These are phyloP conservation scores for Peromyscus aztecus DNA, from an alignment of 2,797 vertebrate species.

Conservation along the genomic window DNA sequence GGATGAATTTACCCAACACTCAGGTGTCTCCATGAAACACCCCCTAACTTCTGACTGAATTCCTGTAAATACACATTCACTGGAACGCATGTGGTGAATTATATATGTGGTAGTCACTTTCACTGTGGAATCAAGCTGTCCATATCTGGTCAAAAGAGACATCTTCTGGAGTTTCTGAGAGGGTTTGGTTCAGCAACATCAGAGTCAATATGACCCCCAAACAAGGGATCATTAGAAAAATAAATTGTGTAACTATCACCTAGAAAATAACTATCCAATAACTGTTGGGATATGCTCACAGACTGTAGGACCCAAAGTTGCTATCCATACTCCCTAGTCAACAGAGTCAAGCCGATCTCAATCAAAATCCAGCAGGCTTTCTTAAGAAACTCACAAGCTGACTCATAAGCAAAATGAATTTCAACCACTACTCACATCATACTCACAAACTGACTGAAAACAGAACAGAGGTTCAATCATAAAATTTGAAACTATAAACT, in stretches of 20 bases:
- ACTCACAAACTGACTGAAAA: slow-evolving; percentile 37
- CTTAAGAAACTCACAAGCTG: background rate
- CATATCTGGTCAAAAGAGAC: background rate
- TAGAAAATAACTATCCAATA: background rate
- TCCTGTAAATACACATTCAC: slow-evolving; percentile 26
- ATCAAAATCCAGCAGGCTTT: background rate
- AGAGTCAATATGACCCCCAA: slow-evolving; percentile 18
- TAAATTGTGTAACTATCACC: background rate
- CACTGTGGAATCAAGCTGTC: background rate
- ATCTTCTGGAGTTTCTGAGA: background rate
- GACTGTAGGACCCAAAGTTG: background rate
- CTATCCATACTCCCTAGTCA: background rate
- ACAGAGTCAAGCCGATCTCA: background rate
- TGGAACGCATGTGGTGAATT: background rate
- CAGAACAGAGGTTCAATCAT: background rate
- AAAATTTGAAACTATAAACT: background rate
- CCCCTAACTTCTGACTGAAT: slow-evolving; percentile 1
- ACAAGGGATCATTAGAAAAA: slow-evolving; percentile 24
- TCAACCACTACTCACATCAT: background rate
- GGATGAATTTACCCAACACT: background rate
- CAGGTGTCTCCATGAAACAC: background rate
- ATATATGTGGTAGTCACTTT: background rate
- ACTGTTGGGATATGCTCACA: background rate
- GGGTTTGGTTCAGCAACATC: background rate
- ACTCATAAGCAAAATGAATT: background rate